Conservation (phyloP, 2,888 invertebrate species). For the Chydorus sphaericus region DNA sequence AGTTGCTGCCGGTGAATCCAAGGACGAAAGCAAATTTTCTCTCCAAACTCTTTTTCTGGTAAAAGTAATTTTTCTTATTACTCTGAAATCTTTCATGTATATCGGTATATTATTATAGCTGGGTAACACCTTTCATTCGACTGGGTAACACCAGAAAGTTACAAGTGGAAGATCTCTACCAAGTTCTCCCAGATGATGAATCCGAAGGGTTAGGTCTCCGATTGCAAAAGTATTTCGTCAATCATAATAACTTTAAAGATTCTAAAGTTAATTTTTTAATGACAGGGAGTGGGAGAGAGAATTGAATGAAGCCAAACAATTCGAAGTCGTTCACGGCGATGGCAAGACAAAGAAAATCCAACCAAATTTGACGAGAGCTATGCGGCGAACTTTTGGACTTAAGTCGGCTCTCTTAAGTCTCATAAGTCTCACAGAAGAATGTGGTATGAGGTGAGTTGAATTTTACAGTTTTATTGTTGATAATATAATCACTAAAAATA, state of each 20-base stretch:
- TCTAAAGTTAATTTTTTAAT: no score
- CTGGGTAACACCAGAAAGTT: conserved; percentile 24
- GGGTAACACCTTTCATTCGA: conserved; percentile 22
- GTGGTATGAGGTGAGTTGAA: no score
- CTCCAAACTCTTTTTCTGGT: not conserved
- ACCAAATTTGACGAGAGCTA: not conserved
- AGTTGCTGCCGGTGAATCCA: no score
- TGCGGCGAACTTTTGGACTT: not conserved
- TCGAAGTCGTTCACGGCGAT: not conserved
- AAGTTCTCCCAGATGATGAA: conserved; percentile 21
- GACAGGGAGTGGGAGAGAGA: no score
- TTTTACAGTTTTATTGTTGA: no score
- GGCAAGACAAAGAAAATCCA: not conserved
- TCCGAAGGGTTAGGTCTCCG: conserved; percentile 22
- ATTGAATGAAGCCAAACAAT: not conserved
- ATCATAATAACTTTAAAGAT: no score
- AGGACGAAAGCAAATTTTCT: not conserved
- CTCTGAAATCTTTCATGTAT: no score
- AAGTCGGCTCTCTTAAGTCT: not conserved
- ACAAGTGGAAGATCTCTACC: conserved; percentile 22
- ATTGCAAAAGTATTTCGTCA: conserved; percentile 22
- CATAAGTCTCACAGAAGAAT: not conserved
- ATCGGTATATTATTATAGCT: conserved; percentile 22
- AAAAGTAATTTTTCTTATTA: no score
- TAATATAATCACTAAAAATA: not conserved